Base-by-base conservation (phyloP, 92 coral and sea anemone genomes). In the Siderastrea siderea region DNA sequence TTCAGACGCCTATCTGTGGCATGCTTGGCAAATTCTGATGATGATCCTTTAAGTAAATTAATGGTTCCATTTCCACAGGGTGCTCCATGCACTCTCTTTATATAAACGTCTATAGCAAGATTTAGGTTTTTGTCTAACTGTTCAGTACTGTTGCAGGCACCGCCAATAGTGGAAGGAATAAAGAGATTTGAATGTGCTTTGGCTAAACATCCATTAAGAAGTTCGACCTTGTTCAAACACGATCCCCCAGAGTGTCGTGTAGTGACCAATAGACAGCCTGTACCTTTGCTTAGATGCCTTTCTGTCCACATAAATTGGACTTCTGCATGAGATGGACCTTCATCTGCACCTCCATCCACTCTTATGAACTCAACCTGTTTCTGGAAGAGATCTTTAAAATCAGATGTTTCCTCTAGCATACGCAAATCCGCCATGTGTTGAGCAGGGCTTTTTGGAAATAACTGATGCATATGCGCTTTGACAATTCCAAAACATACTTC, bases 401-500 rank as follows among this genome's bases (percentile, higher is more conserved):
- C 83, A 3, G 51, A 5, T 76, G n/a, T 49, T 3, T 57, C 89
- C 48, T 48, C 71, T 46, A 86, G 45, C 79, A 68, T 86, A 9
- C 51, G 55, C 50, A 86, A 48, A 17, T 78, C 85, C 5, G 85
- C 85, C 16, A 47, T 13, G 51, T 86, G 85, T 66, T 86, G 90
- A 47, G 71, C 62, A 19, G 90, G 75, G 51, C 16, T 26, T 48
- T 86, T 86, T 7, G 66, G 68, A 86, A 68, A 79, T 38, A 86
- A 11, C 11, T 38, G 17, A n/a, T n/a, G n/a, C n/a, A n/a, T n/a
- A 14, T 92, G 95, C 14, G 92, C 90, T 57, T 88, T 92, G 3
- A 88, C 92, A 62, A 85, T 68, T 46, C 95, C 92, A 79, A 73
- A 52, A 61, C 95, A 92, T 0, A 88, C 81, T 72, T 91, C 84